Percentiles rank a stretch among this genome's conserved stretches.
Evolutionary conservation across 2,113 vertebrate genomes (phyloP).

Genomic region (Colossoma macropomum): DNA sequence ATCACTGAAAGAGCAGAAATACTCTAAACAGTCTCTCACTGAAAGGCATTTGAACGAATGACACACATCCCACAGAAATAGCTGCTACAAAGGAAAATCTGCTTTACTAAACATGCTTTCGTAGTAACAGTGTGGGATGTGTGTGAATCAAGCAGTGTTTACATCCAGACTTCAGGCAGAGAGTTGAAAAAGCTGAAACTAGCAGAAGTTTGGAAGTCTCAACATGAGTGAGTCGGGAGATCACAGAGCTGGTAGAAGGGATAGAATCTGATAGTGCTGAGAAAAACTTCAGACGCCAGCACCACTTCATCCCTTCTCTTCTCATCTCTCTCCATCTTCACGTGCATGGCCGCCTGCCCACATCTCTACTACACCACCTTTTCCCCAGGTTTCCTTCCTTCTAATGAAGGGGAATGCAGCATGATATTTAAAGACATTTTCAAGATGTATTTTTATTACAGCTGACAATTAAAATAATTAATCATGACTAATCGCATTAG

Average conservation of each 20-base stretch:
- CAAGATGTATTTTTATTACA: no score
- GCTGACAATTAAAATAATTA: no score
- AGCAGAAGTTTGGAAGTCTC: constrained; percentile 30
- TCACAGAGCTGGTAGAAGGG: constrained; percentile 67
- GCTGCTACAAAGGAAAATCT: background rate
- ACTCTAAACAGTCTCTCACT: background rate
- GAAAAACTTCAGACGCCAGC: constrained; percentile 56
- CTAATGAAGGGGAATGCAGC: no score
- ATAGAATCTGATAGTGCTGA: constrained; percentile 75
- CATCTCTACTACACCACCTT: background rate
- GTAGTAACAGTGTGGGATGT: background rate
- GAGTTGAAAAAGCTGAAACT: background rate
- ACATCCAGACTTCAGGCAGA: constrained; percentile 2
- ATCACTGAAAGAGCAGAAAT: background rate
- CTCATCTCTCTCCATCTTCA: background rate
- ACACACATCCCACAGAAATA: background rate
- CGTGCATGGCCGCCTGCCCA: no score
- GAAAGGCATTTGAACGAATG: background rate
- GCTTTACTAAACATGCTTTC: background rate
- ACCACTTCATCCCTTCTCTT: background rate
- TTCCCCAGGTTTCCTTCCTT: background rate
- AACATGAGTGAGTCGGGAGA: constrained; percentile 53
- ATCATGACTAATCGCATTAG: no score
- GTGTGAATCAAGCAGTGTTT: background rate
- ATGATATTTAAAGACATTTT: no score